Conservation (phyloP, 2,797 vertebrate genomes). For the Manis crassicaudata region DNA sequence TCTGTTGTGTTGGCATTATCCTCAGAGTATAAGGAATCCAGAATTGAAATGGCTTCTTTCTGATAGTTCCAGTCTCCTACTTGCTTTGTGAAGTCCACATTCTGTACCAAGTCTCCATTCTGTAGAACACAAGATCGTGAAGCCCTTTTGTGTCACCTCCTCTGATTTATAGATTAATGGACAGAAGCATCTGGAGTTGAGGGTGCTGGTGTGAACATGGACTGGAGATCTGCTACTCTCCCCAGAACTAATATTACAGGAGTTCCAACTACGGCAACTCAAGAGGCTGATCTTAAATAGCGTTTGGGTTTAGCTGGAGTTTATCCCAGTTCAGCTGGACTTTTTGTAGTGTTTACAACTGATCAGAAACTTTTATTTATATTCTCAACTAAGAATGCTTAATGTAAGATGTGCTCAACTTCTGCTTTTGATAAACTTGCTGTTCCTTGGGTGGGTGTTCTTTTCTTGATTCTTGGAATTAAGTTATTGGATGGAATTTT, state of each 20-base stretch:
- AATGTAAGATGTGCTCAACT: neutral
- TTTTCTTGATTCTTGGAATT: neutral
- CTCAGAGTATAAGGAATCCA: neutral
- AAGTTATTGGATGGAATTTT: slow-evolving; percentile 40
- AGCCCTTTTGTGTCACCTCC: neutral
- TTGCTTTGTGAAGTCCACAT: neutral
- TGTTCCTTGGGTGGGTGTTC: neutral
- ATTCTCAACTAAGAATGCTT: slow-evolving; percentile 21
- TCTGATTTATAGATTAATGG: slow-evolving; percentile 26
- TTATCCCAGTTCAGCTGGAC: slow-evolving; percentile 41
- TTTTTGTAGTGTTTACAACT: slow-evolving; percentile 53
- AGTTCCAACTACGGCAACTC: slow-evolving; percentile 32
- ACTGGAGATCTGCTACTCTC: neutral
- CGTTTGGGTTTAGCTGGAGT: slow-evolving; percentile 48
- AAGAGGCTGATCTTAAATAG: slow-evolving; percentile 32
- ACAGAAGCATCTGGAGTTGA: neutral
- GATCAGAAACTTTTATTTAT: slow-evolving; percentile 52
- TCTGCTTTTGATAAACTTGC: neutral
- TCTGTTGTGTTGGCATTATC: neutral
- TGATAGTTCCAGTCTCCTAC: neutral
- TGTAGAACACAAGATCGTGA: neutral
- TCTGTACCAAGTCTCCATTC: neutral
- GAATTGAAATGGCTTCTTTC: neutral
- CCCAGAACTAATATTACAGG: neutral
- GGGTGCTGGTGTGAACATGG: neutral